These are phyloP conservation scores for Neosilurus hyrtlii DNA, from an alignment of 2,797 vertebrate species.

Conservation along the genomic window DNA sequence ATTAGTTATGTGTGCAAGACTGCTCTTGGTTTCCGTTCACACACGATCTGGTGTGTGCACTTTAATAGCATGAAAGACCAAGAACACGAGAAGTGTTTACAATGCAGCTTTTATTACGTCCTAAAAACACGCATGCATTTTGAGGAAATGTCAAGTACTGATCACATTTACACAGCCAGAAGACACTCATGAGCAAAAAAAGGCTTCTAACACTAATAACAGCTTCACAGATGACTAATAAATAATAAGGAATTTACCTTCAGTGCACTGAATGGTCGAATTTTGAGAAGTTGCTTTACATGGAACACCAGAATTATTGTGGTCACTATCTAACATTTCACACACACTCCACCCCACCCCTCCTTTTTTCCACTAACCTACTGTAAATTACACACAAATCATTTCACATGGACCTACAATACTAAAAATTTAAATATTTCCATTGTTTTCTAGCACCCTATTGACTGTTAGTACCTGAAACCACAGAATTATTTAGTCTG, in stretches of 20 bases:
- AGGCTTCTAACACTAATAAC: constrained; percentile 9
- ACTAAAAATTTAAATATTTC: constrained; percentile 18
- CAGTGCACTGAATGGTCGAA: constrained; percentile 15
- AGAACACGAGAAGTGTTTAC: not conserved
- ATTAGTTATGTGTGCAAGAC: not conserved
- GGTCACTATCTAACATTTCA: not conserved
- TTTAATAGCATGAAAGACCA: not conserved
- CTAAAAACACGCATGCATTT: constrained; percentile 33
- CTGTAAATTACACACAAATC: constrained; percentile 8
- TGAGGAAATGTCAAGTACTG: constrained; percentile 27
- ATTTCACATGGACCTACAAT: constrained; percentile 4
- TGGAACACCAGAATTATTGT: not conserved
- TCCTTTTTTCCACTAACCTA: not conserved
- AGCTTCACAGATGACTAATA: constrained; percentile 17
- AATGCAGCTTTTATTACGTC: constrained; percentile 44
- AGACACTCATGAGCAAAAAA: constrained; percentile 1
- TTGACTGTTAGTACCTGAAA: not conserved
- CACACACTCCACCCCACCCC: not conserved
- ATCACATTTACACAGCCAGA: constrained; percentile 13
- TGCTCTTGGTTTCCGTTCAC: not conserved
- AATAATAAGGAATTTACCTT: constrained; percentile 9
- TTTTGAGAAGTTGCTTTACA: constrained; percentile 5
- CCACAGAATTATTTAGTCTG: not conserved
- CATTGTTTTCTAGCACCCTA: constrained; percentile 25
- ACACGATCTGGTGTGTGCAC: not conserved